A percentile compares a stretch with the other conserved stretches of the same genome.
Conservation (phyloP, 2,797 vertebrate species). For the Thaleichthys pacificus region DNA sequence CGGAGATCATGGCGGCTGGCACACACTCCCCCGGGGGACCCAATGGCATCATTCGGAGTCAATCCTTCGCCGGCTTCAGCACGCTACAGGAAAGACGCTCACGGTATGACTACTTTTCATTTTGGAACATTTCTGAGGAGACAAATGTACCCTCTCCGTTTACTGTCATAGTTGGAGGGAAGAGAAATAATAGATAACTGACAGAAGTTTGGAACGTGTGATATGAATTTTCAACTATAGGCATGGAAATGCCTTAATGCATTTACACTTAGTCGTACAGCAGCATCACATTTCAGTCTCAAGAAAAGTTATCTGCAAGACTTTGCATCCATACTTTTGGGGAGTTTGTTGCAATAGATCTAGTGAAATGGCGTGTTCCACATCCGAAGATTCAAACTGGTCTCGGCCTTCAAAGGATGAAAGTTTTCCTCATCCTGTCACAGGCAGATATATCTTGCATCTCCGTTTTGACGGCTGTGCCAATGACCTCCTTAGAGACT, state of each 20-base stretch:
- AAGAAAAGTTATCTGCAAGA: no score
- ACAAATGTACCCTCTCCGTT: neutral
- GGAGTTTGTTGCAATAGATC: no score
- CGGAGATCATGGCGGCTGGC: conserved; percentile 94
- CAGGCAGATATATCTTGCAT: neutral
- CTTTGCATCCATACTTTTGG: no score
- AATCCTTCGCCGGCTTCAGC: conserved; percentile 98
- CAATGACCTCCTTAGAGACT: neutral
- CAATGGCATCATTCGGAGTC: conserved; percentile 97
- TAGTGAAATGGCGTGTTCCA: no score
- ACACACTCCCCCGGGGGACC: conserved; percentile 94
- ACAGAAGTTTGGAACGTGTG: no score
- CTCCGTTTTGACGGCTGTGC: neutral
- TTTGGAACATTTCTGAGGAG: conserved; percentile 29
- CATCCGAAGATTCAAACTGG: neutral
- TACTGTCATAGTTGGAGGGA: no score
- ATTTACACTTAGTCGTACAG: no score
- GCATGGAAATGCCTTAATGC: no score
- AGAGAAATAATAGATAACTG: no score
- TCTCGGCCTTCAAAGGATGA: conserved; percentile 31
- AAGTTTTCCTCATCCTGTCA: conserved; percentile 8
- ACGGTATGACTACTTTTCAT: conserved; percentile 71
- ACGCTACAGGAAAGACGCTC: conserved; percentile 93
- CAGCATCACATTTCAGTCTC: no score
- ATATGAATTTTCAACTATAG: no score